These are phyloP conservation scores for Asbolus verrucosus DNA, from an alignment of 1,140 invertebrate species.

Conservation along the genomic window DNA sequence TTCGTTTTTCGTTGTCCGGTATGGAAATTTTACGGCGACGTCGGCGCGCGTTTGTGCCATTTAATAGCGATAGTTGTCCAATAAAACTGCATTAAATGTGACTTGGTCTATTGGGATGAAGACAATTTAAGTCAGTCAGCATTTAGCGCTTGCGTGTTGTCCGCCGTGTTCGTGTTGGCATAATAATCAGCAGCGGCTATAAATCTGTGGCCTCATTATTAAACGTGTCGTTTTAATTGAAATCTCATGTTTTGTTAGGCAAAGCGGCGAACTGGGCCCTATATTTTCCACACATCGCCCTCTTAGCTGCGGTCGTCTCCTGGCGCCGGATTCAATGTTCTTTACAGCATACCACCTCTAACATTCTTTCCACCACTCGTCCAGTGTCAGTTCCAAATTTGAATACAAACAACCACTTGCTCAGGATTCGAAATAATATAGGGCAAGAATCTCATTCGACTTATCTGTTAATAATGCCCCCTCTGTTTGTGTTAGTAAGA, in stretches of 20 bases:
- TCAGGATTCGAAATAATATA: neutral
- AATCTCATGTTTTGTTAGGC: slow-evolving; percentile 60
- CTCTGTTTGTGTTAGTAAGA: slow-evolving; percentile 33
- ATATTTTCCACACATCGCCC: slow-evolving; percentile 40
- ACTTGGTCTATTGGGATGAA: slow-evolving; percentile 4
- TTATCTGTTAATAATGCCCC: slow-evolving; percentile 10
- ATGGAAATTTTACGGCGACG: too few species aligned
- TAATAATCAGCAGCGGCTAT: slow-evolving; percentile 59
- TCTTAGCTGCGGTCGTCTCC: slow-evolving; percentile 30
- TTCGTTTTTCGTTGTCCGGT: too few species aligned
- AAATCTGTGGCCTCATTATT: slow-evolving; percentile 61
- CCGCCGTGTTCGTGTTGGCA: slow-evolving; percentile 49
- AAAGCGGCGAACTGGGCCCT: slow-evolving; percentile 52
- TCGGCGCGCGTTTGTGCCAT: neutral
- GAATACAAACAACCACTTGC: slow-evolving; percentile 4
- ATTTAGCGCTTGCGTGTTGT: slow-evolving; percentile 50
- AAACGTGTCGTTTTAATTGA: slow-evolving; percentile 62
- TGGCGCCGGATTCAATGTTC: slow-evolving; percentile 45
- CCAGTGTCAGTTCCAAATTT: slow-evolving; percentile 6
- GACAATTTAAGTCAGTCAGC: slow-evolving; percentile 44
- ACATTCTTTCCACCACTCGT: slow-evolving; percentile 20
- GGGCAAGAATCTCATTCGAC: slow-evolving; percentile 10
- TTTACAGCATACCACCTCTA: slow-evolving; percentile 21
- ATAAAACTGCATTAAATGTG: slow-evolving; percentile 7
- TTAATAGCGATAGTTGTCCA: slow-evolving; percentile 3